Base-by-base conservation (phyloP, 2,113 vertebrate species). In the Corythornis vintsioides region DNA sequence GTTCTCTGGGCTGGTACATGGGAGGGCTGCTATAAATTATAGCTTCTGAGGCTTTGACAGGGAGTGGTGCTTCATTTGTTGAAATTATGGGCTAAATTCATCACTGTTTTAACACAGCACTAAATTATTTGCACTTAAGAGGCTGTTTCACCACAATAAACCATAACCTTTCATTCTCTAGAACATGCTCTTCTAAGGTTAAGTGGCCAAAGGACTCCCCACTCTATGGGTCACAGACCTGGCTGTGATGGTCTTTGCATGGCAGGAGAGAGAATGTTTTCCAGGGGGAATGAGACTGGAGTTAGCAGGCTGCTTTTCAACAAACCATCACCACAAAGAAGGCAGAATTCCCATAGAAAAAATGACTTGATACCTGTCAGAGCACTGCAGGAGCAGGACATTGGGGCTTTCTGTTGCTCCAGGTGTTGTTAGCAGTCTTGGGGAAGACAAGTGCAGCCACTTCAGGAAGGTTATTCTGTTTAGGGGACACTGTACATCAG, bases 11-110 rank as follows among this genome's bases (percentile, higher is more conserved):
- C 66, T 94, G 84, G 73, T 90, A 6, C 78, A 66, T 5, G 4
- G 77, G 57, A 67, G n/a, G 29, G 24, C 50, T 66, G 47, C 52
- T 69, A n/a, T 76, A 75, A 90, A 84, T 87, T 79, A 48, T 2
- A 56, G 29, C 45, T 93, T 86, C 67, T 67, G 22, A 79, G 26
- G 35, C 50, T 89, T 89, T 87, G 31, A 76, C 52, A n/a, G 67
- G 38, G 67, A 73, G 15, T 24, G 33, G 83, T 83, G 67, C 70
- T 92, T 90, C 77, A 60, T 82, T 90, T 94, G 56, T 88, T 89
- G 69, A 89, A 94, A 94, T 80, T 88, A 63, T 26, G 33, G 60
- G 42, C 55, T 83, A 85, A 91, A 95, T 88, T 95, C 60, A 86
- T 83, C 43, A 55, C 87, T 31, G 19, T 59, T 91, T 89, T 69